A percentile compares a stretch with the other conserved stretches of the same genome.
Evolutionary conservation across 2,797 vertebrate genomes (phyloP).

Genomic region (Peromyscus melanophrys): DNA sequence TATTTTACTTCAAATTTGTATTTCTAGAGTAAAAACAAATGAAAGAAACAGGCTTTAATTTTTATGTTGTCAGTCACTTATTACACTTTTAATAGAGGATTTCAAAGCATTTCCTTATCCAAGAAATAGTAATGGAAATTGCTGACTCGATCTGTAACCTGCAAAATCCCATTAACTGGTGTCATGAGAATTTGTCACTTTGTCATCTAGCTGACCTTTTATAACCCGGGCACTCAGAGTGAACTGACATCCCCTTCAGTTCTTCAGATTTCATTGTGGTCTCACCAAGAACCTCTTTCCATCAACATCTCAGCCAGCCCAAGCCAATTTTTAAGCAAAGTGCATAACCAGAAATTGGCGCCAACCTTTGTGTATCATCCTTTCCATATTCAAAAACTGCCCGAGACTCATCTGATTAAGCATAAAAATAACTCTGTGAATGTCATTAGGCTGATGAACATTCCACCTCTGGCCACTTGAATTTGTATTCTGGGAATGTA

Average conservation of each 20-base stretch:
- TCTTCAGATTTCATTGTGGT: constrained; percentile 64
- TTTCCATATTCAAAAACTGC: constrained; percentile 83
- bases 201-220: constrained; percentile 80
- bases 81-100: constrained; percentile 68
- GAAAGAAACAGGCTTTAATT: constrained; percentile 52
- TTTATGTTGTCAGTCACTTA: constrained; percentile 70
- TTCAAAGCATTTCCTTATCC: constrained; percentile 66
- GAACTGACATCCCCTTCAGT: constrained; percentile 30
- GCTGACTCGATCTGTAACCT: constrained; percentile 60
- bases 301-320: constrained; percentile 58
- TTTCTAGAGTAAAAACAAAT: constrained; percentile 62
- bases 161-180: constrained; percentile 73
- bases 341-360: constrained; percentile 80
- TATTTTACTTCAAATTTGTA: constrained; percentile 10
- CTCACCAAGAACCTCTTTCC: constrained; percentile 52
- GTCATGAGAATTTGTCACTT: constrained; percentile 78
- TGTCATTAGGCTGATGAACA: constrained; percentile 79
- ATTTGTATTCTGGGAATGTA: constrained; percentile 73
- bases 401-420: constrained; percentile 83
- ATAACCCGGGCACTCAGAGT: constrained; percentile 56
- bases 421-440: constrained; percentile 81
- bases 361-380: constrained; percentile 79
- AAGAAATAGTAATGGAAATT: constrained; percentile 76
- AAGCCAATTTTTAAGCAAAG: constrained; percentile 81
- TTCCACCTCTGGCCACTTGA: constrained; percentile 72